Base-by-base conservation (phyloP, 2,113 vertebrate species). In the Clarias batrachus region DNA sequence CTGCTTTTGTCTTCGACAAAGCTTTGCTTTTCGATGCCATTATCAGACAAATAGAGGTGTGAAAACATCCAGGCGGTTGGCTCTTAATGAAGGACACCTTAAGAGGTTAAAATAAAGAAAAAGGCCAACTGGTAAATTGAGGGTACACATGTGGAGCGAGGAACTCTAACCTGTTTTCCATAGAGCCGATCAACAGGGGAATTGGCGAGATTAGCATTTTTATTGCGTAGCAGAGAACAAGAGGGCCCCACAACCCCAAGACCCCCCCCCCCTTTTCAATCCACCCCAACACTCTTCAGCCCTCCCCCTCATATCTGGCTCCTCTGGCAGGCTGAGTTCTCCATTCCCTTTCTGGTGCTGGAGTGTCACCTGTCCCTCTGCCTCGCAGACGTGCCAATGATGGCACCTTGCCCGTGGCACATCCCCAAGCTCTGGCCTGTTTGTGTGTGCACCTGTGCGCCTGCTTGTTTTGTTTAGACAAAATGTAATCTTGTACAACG, bases 121-220 rank as follows among this genome's bases (percentile, higher is more conserved):
- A 89, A 90, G 91, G 90, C 85, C 87, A 83, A 87, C 87, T 89
- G 88, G 89, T 92, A 89, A 90, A 89, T 89, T 86, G 90, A 86
- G 91, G 88, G 89, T 85, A 84, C 90, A 90, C 90, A 89, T 90
- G 90, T 86, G 91, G 89, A 92, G 90, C 82, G 41, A 74, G 73
- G 87, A 90, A 90, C 90, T 90, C 90, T 91, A 92, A 90, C 91
- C 90, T 92, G 91, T 92, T 91, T 91, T 90, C 89, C 91, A 92
- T 92, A 88, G 90, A 87, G 86, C 83, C 65, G 17, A 91, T 86
- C 85, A 89, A 80, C 91, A 81, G 81, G 91, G 91, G 91, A 90
- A 91, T 90, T 86, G 85, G 71, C 85, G 83, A 87, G 88, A 92
- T 92, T 92, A 91, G 90, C 91, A 92, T 92, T 92, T 92, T 91